Percentiles rank a stretch among this genome's conserved stretches.
Evolutionary conservation across 2,888 invertebrate genomes (phyloP).

Genomic region (Myopa tessellatipennis): DNA sequence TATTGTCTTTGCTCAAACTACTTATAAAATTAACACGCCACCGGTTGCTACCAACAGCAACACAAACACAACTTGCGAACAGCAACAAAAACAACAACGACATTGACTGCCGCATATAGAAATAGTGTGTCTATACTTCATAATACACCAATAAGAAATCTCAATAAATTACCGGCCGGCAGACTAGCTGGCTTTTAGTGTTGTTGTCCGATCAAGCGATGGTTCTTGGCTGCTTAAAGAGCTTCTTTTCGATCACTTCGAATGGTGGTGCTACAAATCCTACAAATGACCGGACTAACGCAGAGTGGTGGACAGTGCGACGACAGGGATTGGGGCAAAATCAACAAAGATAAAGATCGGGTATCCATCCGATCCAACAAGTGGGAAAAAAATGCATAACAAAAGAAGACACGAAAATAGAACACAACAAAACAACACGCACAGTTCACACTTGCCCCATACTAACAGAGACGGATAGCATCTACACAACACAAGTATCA

Average conservation of each 20-base stretch:
- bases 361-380: slow-evolving; percentile 19
- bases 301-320: slow-evolving; percentile 29
- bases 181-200: slow-evolving; percentile 22
- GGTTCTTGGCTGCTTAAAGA: slow-evolving; percentile 5
- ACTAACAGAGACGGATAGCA: slow-evolving; percentile 11
- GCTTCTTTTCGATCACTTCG: slow-evolving; percentile 7
- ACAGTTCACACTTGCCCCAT: slow-evolving; percentile 27
- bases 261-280: slow-evolving; percentile 12
- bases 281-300: neutral
- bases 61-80: slow-evolving; percentile 1
- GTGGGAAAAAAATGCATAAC: slow-evolving; percentile 23
- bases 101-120: neutral
- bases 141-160: slow-evolving; percentile 39
- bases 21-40: slow-evolving; percentile 47
- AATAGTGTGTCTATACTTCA: neutral
- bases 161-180: slow-evolving; percentile 42
- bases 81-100: slow-evolving; percentile 30
- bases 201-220: slow-evolving; percentile 20
- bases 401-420: slow-evolving; percentile 28
- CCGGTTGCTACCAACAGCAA: slow-evolving; percentile 33
- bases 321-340: slow-evolving; percentile 29
- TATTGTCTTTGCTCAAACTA: too few relatives aligned
- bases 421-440: slow-evolving; percentile 16
- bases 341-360: slow-evolving; percentile 35
- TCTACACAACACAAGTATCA: slow-evolving; percentile 1